These are phyloP conservation scores for Mormyrops boulengeri DNA, from an alignment of 2,797 vertebrate genomes.

Conservation along the genomic window DNA sequence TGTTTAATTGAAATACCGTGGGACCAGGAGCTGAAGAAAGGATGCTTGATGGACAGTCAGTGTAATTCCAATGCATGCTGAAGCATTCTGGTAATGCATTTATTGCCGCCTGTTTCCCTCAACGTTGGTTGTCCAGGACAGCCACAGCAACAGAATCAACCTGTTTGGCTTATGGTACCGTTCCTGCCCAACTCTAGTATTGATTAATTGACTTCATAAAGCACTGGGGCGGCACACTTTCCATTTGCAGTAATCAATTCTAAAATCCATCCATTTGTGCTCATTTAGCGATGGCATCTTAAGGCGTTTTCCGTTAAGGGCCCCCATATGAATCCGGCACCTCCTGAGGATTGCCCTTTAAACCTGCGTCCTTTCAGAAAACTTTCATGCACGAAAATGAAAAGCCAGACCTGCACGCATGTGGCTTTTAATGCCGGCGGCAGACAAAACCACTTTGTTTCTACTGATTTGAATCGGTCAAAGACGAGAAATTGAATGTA, in stretches of 20 bases:
- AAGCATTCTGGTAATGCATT: background rate
- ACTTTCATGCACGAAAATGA: slow-evolving; percentile 42
- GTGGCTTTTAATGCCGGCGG: background rate
- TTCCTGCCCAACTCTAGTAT: slow-evolving; percentile 42
- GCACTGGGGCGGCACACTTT: slow-evolving; percentile 53
- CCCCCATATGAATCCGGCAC: slow-evolving; percentile 41
- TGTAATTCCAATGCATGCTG: background rate
- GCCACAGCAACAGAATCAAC: slow-evolving; percentile 41
- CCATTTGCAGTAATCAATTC: slow-evolving; percentile 57
- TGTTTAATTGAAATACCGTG: slow-evolving; percentile 44
- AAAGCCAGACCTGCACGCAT: background rate
- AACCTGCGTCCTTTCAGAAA: slow-evolving; percentile 41
- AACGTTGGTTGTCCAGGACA: slow-evolving; percentile 30
- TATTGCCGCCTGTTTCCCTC: background rate
- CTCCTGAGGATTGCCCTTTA: slow-evolving; percentile 49
- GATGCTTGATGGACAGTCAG: background rate
- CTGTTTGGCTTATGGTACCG: slow-evolving; percentile 44
- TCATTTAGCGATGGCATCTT: slow-evolving; percentile 46
- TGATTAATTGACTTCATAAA: slow-evolving; percentile 66
- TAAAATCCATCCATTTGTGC: slow-evolving; percentile 54
- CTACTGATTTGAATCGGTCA: background rate
- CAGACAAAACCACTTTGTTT: background rate
- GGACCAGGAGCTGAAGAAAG: background rate
- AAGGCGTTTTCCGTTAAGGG: slow-evolving; percentile 23
- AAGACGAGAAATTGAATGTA: background rate